These are phyloP conservation scores for Pagetopsis macropterus DNA, from an alignment of 2,797 vertebrate species.

Conservation along the genomic window DNA sequence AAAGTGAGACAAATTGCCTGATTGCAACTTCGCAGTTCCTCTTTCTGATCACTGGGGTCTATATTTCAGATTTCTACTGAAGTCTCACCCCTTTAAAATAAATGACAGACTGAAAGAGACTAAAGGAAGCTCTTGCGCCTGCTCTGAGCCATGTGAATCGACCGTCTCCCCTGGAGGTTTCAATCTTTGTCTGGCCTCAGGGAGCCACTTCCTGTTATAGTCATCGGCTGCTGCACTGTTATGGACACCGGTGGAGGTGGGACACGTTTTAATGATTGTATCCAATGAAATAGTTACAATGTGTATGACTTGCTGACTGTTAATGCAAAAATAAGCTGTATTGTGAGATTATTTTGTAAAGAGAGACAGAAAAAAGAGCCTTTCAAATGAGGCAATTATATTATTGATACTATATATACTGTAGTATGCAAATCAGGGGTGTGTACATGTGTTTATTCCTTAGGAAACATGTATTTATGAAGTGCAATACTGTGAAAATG, in stretches of 20 bases:
- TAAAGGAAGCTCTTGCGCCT: conserved; percentile 41
- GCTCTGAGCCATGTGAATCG: conserved; percentile 53
- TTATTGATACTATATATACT: conserved; percentile 46
- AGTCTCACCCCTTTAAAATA: conserved; percentile 34
- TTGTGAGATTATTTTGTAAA: conserved; percentile 56
- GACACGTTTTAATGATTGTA: conserved; percentile 59
- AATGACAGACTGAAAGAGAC: conserved; percentile 45
- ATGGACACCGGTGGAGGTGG: conserved; percentile 38
- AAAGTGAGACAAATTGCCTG: background rate
- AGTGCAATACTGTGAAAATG: conserved; percentile 61
- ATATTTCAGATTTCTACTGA: conserved; percentile 50
- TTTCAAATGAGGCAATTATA: conserved; percentile 38
- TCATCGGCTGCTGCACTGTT: conserved; percentile 76
- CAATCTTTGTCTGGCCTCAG: conserved; percentile 40
- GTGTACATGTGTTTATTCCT: conserved; percentile 60
- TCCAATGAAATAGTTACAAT: conserved; percentile 54
- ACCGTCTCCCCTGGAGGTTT: conserved; percentile 33
- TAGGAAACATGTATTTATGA: conserved; percentile 54
- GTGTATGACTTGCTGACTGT: conserved; percentile 79
- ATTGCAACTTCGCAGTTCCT: conserved; percentile 46
- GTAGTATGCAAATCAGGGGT: conserved; percentile 59
- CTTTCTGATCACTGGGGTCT: conserved; percentile 38
- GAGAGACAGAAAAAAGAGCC: conserved; percentile 16
- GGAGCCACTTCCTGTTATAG: conserved; percentile 47
- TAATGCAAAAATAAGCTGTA: conserved; percentile 73